These are phyloP conservation scores for Melopsittacus undulatus DNA, from an alignment of 2,797 vertebrate genomes.

Conservation along the genomic window DNA sequence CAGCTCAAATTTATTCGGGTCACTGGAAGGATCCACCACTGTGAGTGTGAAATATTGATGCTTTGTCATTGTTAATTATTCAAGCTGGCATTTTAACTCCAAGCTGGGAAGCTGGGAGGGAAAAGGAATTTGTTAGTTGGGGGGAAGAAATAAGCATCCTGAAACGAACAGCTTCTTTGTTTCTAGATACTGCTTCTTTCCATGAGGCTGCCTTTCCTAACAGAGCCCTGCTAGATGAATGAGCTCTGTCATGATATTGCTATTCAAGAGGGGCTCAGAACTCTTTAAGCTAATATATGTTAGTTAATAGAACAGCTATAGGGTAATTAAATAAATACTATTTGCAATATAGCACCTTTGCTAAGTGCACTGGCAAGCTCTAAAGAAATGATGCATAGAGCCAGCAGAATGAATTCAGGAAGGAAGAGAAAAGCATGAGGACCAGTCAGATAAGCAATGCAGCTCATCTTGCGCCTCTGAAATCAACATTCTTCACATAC, in stretches of 20 bases:
- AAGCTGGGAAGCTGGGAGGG: slow-evolving; percentile 21
- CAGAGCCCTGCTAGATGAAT: background rate
- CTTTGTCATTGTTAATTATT: slow-evolving; percentile 75
- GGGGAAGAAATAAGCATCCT: background rate
- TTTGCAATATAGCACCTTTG: background rate
- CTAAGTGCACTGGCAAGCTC: background rate
- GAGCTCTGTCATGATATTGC: background rate
- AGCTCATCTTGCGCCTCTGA: background rate
- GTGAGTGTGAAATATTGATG: slow-evolving; percentile 74
- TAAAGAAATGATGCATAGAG: slow-evolving; percentile 4
- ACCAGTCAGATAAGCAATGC: background rate
- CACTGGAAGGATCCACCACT: slow-evolving; percentile 47
- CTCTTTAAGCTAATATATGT: background rate
- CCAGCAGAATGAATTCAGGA: background rate
- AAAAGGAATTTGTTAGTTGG: background rate
- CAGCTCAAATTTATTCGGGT: slow-evolving; percentile 32
- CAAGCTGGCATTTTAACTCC: slow-evolving; percentile 62
- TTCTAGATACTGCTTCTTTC: slow-evolving; percentile 35
- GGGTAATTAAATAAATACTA: background rate
- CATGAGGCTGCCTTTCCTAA: background rate
- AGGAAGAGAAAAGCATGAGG: background rate
- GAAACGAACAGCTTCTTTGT: slow-evolving; percentile 17
- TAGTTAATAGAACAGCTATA: background rate
- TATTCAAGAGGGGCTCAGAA: background rate
- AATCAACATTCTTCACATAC: slow-evolving; percentile 13